Conservation (phyloP, 2,888 invertebrate genomes). For the Ichneumon xanthorius region DNA sequence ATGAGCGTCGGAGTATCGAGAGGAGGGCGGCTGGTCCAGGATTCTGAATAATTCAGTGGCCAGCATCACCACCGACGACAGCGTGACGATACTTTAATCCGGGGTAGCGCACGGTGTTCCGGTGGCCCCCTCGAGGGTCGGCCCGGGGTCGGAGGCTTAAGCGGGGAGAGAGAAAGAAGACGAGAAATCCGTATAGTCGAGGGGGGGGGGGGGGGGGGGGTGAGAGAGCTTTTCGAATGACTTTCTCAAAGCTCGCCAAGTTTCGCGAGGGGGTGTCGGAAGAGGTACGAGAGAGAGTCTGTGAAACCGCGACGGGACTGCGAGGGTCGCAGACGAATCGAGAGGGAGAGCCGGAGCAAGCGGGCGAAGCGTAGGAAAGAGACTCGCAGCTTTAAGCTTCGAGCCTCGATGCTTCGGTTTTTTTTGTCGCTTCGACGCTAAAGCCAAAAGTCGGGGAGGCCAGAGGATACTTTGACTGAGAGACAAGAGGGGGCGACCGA, state of each 20-base stretch:
- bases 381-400: conserved; percentile 52
- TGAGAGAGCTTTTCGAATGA: conserved; percentile 78
- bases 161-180: conserved; percentile 65
- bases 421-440: conserved; percentile 40
- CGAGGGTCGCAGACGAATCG: conserved; percentile 21
- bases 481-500: conserved; percentile 23
- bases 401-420: neutral
- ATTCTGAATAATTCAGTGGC: conserved; percentile 83
- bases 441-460: conserved; percentile 12
- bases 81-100: conserved; percentile 83
- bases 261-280: neutral
- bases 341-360: conserved; percentile 15
- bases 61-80: conserved; percentile 63
- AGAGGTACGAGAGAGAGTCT: conserved; percentile 21
- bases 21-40: conserved; percentile 52
- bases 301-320: conserved; percentile 47
- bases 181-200: conserved; percentile 65
- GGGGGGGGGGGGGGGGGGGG: neutral
- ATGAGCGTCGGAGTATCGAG: conserved; percentile 49
- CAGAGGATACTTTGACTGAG: neutral
- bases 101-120: conserved; percentile 54
- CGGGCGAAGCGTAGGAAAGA: conserved; percentile 19
- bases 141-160: conserved; percentile 67
- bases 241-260: conserved; percentile 75
- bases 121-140: conserved; percentile 33